Base-by-base conservation (phyloP, 2,113 vertebrate genomes). In the Nanorana parkeri region DNA sequence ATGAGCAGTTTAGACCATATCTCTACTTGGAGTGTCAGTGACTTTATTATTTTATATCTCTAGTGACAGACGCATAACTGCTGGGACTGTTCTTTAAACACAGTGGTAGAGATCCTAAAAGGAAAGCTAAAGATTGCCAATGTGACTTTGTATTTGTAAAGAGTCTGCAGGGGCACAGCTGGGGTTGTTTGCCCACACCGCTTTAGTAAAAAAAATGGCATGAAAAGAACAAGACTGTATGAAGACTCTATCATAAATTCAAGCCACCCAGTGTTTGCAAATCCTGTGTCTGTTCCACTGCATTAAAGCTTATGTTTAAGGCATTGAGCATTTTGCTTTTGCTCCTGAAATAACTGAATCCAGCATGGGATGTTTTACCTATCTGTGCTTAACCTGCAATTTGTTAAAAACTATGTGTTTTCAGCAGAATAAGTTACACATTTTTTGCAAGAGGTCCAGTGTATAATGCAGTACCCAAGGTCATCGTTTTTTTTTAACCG, bases 171-270 rank as follows among this genome's bases (percentile, higher is more conserved):
- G 75, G 41, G 47, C 75, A 66, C 75, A 47, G 60, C 20, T 17
- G 65, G 58, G 29, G 60, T 52, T 77, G 65, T 77, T 52, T 77
- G 60, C 75, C 61, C 60, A 77, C n/a, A 52, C 61, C 66, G 75
- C 23, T 41, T 54, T 11, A 77, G 41, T 64, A 17, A 77, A 65
- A 54, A 6, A 47, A 47, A 77, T 77, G 60, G 21, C 65, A 51
- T 28, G 36, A 21, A 15, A 65, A 65, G 67, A 64, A 24, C 21
- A 24, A 28, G 41, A 73, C 60, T 65, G 10, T 32, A 61, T 17
- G 19, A 36, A 68, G 16, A 20, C 29, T 36, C 21, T 61, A 47
- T 77, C 58, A 41, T 17, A 28, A 52, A 65, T 21, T 54, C 60
- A 64, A 29, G 10, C 5, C 23, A 28, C 75, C n/a, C 29, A 64